Conservation (phyloP, 1,140 invertebrate genomes). For the Penaeus chinensis region DNA sequence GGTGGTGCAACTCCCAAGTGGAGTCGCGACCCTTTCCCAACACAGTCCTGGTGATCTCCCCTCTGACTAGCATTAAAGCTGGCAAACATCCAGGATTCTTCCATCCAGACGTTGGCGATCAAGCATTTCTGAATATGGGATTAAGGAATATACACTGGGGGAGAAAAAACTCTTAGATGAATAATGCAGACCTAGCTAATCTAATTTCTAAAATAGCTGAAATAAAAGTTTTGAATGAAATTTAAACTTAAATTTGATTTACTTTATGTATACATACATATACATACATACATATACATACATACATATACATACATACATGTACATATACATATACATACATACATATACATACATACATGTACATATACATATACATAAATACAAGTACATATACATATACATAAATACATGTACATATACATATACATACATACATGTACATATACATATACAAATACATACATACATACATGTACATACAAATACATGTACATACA, state of each 20-base stretch:
- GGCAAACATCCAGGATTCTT: constrained; percentile 48
- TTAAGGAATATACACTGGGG: constrained; percentile 35
- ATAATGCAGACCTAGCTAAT: background rate
- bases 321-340: constrained; percentile 12
- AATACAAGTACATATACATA: background rate
- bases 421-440: constrained; percentile 12
- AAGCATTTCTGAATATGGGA: constrained; percentile 42
- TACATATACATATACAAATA: too few relatives aligned
- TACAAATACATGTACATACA: too few relatives aligned
- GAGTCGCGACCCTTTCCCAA: background rate
- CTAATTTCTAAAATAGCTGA: too few relatives aligned
- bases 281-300: constrained; percentile 4
- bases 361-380: constrained; percentile 12
- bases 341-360: constrained; percentile 12
- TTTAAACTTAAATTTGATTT: background rate
- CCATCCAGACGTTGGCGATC: constrained; percentile 55
- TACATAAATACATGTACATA: constrained; percentile 7
- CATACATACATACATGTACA: too few relatives aligned
- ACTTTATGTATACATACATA: constrained; percentile 11
- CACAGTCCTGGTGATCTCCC: background rate
- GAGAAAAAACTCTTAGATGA: background rate
- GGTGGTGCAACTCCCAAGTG: background rate
- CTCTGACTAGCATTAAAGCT: constrained; percentile 23
- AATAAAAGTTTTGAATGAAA: too few relatives aligned
- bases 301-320: constrained; percentile 10